Percentiles rank a stretch among this genome's conserved stretches.
Evolutionary conservation across 2,797 vertebrate species (phyloP).

Genomic region (Platyrinchus mystaceus): DNA sequence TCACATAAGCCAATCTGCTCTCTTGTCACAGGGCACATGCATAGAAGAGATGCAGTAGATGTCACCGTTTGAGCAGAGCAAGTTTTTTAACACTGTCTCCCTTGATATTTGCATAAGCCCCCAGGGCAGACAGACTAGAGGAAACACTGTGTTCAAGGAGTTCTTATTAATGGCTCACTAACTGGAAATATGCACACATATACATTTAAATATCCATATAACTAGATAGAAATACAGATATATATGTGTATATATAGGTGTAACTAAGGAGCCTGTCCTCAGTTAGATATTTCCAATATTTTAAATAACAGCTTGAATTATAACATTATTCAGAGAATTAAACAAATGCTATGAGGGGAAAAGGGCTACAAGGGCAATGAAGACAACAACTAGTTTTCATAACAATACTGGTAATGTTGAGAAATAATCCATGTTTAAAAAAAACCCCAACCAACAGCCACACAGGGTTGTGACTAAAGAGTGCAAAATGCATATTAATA

Average conservation of each 20-base stretch:
- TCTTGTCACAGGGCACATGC: background rate
- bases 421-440: background rate
- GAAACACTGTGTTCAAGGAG: background rate
- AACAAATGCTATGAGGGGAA: background rate
- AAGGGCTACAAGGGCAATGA: background rate
- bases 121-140: background rate
- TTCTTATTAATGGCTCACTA: background rate
- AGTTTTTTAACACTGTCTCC: background rate
- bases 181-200: background rate
- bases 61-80: background rate
- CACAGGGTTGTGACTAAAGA: background rate
- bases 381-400: background rate
- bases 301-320: background rate
- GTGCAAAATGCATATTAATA: background rate
- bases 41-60: background rate
- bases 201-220: background rate
- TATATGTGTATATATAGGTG: accelerated
- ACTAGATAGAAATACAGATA: background rate
- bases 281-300: background rate
- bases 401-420: background rate
- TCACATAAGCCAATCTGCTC: background rate
- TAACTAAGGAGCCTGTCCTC: background rate
- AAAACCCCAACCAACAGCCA: accelerated
- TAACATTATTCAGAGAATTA: background rate
- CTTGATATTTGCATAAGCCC: background rate